Evolutionary conservation across 2,888 invertebrate genomes (phyloP).

Genomic region (Melanchra persicariae): DNA sequence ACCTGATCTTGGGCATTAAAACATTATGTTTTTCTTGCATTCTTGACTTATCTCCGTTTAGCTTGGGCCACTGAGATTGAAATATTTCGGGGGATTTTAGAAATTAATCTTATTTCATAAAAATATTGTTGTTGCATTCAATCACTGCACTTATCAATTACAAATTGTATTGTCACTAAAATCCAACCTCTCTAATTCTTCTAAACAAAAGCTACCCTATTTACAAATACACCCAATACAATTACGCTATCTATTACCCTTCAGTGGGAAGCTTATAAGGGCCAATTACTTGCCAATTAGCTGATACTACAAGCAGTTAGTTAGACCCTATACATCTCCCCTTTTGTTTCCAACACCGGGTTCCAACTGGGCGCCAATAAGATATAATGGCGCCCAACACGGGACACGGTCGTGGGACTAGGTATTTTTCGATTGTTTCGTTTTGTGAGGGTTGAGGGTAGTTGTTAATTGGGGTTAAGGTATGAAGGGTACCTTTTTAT

Average conservation of each 20-base stretch:
- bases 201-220: constrained; percentile 14
- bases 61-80: neutral
- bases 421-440: constrained; percentile 57
- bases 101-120: neutral
- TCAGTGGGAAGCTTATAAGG: constrained; percentile 54
- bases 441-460: constrained; percentile 29
- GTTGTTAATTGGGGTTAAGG: constrained; percentile 41
- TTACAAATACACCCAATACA: constrained; percentile 45
- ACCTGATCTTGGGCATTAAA: too few species aligned
- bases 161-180: neutral
- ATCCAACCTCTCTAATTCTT: neutral
- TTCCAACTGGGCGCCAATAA: constrained; percentile 49
- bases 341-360: constrained; percentile 46
- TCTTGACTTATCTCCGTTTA: neutral
- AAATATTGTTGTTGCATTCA: neutral
- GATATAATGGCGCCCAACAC: constrained; percentile 48
- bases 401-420: constrained; percentile 40
- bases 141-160: neutral
- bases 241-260: constrained; percentile 62
- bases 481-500: constrained; percentile 18
- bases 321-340: constrained; percentile 49
- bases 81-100: neutral
- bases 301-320: constrained; percentile 65
- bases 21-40: too few species aligned
- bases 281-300: constrained; percentile 66